Evolutionary conservation across 2,888 invertebrate genomes (phyloP).

Genomic region (Drosophila flavopinicola): DNA sequence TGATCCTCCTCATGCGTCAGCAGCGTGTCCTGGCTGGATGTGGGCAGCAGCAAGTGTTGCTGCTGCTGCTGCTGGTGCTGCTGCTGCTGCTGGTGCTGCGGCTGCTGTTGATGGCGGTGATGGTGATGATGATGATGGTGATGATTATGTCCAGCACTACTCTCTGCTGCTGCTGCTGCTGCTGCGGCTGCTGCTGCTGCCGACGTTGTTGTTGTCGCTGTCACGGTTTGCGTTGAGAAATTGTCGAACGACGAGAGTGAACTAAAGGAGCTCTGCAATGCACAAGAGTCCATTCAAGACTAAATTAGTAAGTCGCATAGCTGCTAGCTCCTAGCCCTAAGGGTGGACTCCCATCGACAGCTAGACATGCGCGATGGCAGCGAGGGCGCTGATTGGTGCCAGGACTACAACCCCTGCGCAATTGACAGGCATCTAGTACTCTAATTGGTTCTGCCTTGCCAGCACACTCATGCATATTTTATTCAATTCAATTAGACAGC

Average conservation of each 20-base stretch:
- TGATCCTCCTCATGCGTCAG: conserved; percentile 81
- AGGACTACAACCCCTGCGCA: conserved; percentile 58
- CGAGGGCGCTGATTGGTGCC: conserved; percentile 56
- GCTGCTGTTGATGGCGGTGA: conserved; percentile 68
- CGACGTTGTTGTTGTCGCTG: conserved; percentile 65
- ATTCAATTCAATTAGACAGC: conserved; percentile 42
- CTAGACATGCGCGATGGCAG: conserved; percentile 64
- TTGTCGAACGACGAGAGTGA: conserved; percentile 84
- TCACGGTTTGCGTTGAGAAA: conserved; percentile 82
- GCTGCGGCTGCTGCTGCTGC: conserved; percentile 50
- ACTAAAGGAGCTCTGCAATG: conserved; percentile 84
- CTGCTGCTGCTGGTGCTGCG: conserved; percentile 71
- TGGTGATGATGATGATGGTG: conserved; percentile 56
- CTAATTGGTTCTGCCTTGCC: conserved; percentile 67
- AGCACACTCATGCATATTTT: not conserved
- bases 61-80: conserved; percentile 74
- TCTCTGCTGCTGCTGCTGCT: conserved; percentile 55
- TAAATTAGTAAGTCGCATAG: conserved; percentile 56
- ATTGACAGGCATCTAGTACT: conserved; percentile 19
- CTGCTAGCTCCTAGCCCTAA: conserved; percentile 21
- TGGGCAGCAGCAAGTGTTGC: conserved; percentile 52
- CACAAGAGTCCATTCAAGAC: conserved; percentile 62
- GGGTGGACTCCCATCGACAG: conserved; percentile 56
- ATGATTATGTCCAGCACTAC: conserved; percentile 68
- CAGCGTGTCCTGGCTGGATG: conserved; percentile 54